Evolutionary conservation across 35 echinoderm and acorn worm genomes (phyloP), one percentile per base, ranked within the genome.

Genomic region (Lytechinus variegatus): DNA sequence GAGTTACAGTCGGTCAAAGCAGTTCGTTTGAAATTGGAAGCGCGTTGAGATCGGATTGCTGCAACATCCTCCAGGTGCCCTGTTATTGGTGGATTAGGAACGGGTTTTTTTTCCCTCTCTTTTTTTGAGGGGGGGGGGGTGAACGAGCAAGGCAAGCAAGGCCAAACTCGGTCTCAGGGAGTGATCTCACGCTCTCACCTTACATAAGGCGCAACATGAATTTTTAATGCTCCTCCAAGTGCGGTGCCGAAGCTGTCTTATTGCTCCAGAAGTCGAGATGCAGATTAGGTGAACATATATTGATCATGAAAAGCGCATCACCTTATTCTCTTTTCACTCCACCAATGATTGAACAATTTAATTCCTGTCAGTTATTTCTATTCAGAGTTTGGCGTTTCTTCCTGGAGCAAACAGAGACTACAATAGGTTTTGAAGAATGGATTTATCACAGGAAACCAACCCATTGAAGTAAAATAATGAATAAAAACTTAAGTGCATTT

Each of bases 11-110:
- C 88, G 88, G 88, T 90, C 88, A 90, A 44, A 90, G 88, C 88
- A 44, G 28, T 90, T 90, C 88, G 88, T 90, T 90, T 90, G 88
- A 90, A 90, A 90, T 90, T 44, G 29, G 88, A 90, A 28, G 88
- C 88, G 88, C 29, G 88, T 52, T 12, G 88, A 54, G 88, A 90
- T 90, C 88, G 88, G 29, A 90, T 90, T 90, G 29, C 88, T 54
- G 13, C 10, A 21, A 54, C 28, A 90, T 90, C 88, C 66, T 90
- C 88, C 88, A 90, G 88, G 88, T 90, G 88, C 88, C 88, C 28
- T 90, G 88, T 90, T 90, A 90, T 90, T 90, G 88, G 88, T 90
- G 88, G 88, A 90, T 90, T 90, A 90, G 52, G 88, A 90, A 90
- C 29, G 88, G 88, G 88, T 19, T 44, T 28, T 28, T 88, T 44